A percentile compares a stretch with the other conserved stretches of the same genome.
phyloP scores from a whole-genome alignment of 2,113 vertebrate genomes.

The Muntiacus reevesi region DNA sequence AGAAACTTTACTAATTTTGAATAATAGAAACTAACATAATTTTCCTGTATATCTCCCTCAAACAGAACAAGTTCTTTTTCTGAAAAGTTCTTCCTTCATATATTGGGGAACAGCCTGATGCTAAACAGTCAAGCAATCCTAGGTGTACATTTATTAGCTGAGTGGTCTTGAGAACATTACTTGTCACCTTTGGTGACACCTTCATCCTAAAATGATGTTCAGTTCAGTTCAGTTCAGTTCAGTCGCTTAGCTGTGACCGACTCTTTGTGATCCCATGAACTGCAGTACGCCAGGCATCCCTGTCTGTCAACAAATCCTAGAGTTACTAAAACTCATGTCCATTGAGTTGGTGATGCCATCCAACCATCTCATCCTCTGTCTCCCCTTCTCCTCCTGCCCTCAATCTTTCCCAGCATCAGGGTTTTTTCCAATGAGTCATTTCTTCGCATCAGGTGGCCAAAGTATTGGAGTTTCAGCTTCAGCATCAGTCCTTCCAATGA shows the following conservation, averaged over 20 bases:
- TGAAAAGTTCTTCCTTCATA: neutral
- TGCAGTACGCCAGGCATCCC: neutral
- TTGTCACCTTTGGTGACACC: neutral
- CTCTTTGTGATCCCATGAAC: neutral
- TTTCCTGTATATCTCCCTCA: neutral
- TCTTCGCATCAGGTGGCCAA: neutral
- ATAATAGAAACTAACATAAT: neutral
- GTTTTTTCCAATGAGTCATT: neutral
- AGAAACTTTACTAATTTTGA: slow-evolving; percentile 2
- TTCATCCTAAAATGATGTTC: neutral
- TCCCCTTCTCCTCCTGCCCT: neutral
- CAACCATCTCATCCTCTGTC: neutral
- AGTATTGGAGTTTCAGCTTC: neutral
- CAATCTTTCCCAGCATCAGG: neutral
- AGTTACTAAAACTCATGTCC: neutral
- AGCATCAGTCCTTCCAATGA: neutral
- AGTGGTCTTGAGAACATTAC: neutral
- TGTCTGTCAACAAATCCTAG: neutral
- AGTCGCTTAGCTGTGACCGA: neutral
- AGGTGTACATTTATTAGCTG: neutral
- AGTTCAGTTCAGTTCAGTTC: neutral
- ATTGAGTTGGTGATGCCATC: neutral
- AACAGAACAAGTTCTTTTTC: neutral
- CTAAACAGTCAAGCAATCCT: neutral
- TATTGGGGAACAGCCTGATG: neutral